Evolutionary conservation across 2,797 vertebrate genomes (phyloP), one percentile per base, ranked within the genome.

Genomic region (Myotis findleyi): DNA sequence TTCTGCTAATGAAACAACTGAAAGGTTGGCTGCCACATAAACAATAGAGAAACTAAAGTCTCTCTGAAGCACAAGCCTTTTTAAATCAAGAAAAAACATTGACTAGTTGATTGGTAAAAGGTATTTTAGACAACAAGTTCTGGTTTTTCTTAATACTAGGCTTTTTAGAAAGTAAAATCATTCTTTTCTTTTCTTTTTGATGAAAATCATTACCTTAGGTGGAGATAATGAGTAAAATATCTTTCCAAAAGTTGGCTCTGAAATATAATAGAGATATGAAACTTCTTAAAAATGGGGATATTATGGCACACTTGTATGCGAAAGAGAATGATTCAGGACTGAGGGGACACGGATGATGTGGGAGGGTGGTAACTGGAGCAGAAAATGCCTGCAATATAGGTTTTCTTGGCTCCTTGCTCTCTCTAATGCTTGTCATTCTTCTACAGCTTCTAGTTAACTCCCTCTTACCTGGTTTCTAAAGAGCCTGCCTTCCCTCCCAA

Each of bases 1-100:
- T 94, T 87, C 20, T 38, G 38, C 83, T 51, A 79, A 49, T 62
- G 75, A 87, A 93, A 86, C 7, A 69, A 57, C 7, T 25, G 30
- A 33, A 76, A 80, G 57, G 1, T 79, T 95, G 64, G 5, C 4
- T 84, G 3, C 25, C 18, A n/a, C 4, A 59, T 80, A 69, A 89
- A 89, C 17, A 51, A 9, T 36, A 47, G 38, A 66, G 21, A 80
- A 71, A 71, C 25, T 81, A 41, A 55, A 71, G 3, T 73, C 80
- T 49, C 7, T 57, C 10, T 62, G 69, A 94, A 84, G 1, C 9
- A 27, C 2, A 80, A 3, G 0, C 7, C 2, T n/a, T 41, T 91
- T 47, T 27, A 75, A 89, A 55, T 57, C 13, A 92, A 77, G 62
- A 47, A 55, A 25, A 80, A 68, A 10, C 13, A 57, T 80, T 66